Percentiles rank a stretch among this genome's conserved stretches.
Conservation (phyloP, 2,888 invertebrate genomes). For the Drosophila percnosoma region DNA sequence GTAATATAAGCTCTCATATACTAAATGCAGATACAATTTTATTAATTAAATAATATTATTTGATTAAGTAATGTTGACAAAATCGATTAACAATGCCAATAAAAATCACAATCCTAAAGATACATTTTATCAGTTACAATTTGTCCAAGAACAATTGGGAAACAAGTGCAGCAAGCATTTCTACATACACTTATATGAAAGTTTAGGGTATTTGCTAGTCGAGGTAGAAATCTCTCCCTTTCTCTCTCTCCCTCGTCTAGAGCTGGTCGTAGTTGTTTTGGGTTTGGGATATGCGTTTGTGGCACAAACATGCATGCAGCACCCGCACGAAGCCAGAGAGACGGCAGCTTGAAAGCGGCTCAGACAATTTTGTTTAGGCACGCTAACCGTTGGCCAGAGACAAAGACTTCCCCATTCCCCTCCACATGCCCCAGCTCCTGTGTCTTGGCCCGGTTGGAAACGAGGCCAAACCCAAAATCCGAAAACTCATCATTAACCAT, state of each 20-base stretch:
- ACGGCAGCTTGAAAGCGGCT: conserved; percentile 57
- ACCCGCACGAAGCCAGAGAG: conserved; percentile 42
- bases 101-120: neutral
- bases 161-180: neutral
- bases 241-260: neutral
- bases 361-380: conserved; percentile 68
- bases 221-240: neutral
- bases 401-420: conserved; percentile 7
- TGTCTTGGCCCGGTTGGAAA: conserved; percentile 41
- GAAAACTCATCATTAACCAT: conserved; percentile 77
- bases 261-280: neutral
- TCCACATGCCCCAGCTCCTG: neutral
- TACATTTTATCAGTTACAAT: neutral
- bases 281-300: conserved; percentile 40
- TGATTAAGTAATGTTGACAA: neutral
- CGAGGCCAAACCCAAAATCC: conserved; percentile 70
- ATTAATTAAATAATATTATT: neutral
- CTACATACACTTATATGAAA: neutral
- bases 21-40: neutral
- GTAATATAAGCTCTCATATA: neutral
- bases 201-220: neutral
- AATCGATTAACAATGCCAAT: neutral
- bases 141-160: neutral
- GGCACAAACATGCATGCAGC: conserved; percentile 39
- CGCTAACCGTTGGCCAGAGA: conserved; percentile 56